These are phyloP conservation scores for Rattus rattus DNA, from an alignment of 2,113 vertebrate genomes.

Conservation along the genomic window DNA sequence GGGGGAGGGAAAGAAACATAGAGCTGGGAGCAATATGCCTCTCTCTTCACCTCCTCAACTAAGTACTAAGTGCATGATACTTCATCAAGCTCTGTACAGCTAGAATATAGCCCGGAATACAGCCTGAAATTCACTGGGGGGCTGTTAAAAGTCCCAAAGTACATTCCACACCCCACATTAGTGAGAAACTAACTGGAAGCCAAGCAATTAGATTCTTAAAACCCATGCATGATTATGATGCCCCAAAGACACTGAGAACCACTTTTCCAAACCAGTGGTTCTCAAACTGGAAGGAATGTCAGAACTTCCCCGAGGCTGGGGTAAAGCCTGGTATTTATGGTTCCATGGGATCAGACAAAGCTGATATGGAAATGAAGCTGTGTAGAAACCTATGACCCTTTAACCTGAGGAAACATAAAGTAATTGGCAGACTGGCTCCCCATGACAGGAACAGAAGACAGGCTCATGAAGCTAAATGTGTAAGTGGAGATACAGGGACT, in stretches of 20 bases:
- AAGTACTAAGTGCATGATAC: neutral
- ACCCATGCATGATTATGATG: neutral
- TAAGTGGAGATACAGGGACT: neutral
- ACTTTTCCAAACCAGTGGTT: neutral
- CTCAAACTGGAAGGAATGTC: neutral
- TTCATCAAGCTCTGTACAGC: too few species aligned
- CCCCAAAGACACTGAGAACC: neutral
- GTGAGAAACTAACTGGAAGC: neutral
- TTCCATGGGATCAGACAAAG: neutral
- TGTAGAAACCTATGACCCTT: neutral
- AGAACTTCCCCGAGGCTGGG: neutral
- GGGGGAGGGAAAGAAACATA: neutral
- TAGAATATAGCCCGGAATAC: neutral
- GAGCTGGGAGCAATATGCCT: neutral
- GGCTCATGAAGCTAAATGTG: too few species aligned
- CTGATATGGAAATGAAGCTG: neutral
- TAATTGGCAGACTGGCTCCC: too few species aligned
- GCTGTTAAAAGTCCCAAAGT: neutral
- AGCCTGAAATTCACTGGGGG: neutral
- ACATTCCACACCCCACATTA: neutral
- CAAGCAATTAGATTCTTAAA: neutral
- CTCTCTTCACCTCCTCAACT: neutral
- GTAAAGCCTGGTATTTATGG: neutral
- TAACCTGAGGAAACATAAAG: neutral
- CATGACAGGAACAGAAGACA: too few species aligned